Conservation (phyloP, 2,888 invertebrate genomes). For the Standfussiana lucernea region DNA sequence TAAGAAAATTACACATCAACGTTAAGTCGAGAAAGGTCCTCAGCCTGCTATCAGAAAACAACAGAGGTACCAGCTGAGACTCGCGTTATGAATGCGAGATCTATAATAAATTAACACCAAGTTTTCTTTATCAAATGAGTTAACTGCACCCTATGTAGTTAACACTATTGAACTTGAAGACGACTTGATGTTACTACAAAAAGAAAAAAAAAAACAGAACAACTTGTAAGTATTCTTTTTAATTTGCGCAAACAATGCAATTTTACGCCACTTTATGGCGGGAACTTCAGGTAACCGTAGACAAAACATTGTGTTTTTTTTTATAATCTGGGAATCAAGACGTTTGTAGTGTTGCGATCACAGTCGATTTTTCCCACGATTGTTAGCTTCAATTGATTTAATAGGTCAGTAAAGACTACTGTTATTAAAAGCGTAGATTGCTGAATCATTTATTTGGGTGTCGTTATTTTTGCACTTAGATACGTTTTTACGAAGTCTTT, state of each 20-base stretch:
- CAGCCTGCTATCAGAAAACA: not conserved
- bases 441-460: conserved; percentile 26
- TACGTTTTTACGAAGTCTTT: not conserved
- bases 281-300: conserved; percentile 34
- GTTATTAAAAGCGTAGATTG: conserved; percentile 18
- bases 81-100: not conserved
- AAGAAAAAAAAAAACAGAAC: conserved; percentile 23
- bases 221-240: conserved; percentile 7
- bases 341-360: conserved; percentile 34
- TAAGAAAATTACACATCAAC: not conserved
- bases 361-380: conserved; percentile 53
- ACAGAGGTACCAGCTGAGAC: too few relatives aligned
- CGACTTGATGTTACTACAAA: not conserved
- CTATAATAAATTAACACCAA: too few relatives aligned
- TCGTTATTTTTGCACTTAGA: not conserved
- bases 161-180: not conserved
- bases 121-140: too few relatives aligned
- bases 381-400: conserved; percentile 48
- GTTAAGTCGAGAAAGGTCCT: not conserved
- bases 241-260: conserved; percentile 42
- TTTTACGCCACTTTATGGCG: conserved; percentile 42
- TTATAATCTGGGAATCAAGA: conserved; percentile 44
- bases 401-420: conserved; percentile 35
- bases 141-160: not conserved
- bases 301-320: conserved; percentile 45